A percentile compares a stretch with the other conserved stretches of the same genome.
phyloP scores from a whole-genome alignment of 1,140 invertebrate species.

The Bathynomus jamesi region DNA sequence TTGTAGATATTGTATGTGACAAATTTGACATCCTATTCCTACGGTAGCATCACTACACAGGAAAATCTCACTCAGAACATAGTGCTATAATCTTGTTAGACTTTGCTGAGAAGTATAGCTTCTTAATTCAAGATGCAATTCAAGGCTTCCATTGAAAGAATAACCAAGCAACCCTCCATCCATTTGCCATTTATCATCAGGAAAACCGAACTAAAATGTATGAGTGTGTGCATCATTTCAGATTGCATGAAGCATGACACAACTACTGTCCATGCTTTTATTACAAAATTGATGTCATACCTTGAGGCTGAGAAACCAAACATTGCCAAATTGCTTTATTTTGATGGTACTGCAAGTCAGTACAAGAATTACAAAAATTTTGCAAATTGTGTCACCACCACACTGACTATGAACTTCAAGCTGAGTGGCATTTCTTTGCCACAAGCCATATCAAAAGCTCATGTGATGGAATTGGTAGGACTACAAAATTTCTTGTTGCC shows the following conservation, averaged over 20 bases:
- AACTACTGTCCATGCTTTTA: background rate
- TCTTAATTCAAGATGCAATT: background rate
- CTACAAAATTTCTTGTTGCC: background rate
- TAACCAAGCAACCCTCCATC: conserved; percentile 24
- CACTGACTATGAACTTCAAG: background rate
- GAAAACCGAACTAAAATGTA: background rate
- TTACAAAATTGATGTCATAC: background rate
- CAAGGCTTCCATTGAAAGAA: conserved; percentile 24
- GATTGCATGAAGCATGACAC: background rate
- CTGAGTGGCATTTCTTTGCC: background rate
- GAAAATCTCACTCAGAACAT: too few relatives aligned
- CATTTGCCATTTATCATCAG: conserved; percentile 10
- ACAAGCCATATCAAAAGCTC: background rate
- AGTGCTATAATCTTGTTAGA: too few relatives aligned
- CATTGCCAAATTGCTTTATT: background rate
- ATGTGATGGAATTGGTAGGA: conserved; percentile 14
- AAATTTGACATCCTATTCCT: too few relatives aligned
- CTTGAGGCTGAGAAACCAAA: background rate
- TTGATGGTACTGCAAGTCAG: background rate
- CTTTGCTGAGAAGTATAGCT: conserved; percentile 8
- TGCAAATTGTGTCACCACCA: conserved; percentile 1
- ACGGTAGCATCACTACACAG: too few relatives aligned
- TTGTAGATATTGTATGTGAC: too few relatives aligned
- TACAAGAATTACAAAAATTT: conserved; percentile 4
- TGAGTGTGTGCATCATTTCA: background rate